phyloP scores from a whole-genome alignment of 2,113 vertebrate species.

The Paramisgurnus dabryanus region DNA sequence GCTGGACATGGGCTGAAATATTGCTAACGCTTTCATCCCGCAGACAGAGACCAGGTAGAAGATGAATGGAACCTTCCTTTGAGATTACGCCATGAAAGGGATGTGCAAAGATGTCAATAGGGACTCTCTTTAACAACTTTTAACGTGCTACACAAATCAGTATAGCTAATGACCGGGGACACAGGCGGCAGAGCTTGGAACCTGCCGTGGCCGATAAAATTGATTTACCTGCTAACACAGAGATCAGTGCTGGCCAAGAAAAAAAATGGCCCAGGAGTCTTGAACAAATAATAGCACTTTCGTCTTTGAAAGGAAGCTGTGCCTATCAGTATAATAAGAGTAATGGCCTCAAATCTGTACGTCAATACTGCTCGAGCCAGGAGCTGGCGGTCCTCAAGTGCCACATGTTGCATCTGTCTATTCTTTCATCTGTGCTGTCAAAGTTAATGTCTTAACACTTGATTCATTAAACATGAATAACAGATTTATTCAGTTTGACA shows the following conservation, averaged over 20 bases:
- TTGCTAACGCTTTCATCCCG: slow-evolving; percentile 11
- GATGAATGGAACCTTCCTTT: slow-evolving; percentile 55
- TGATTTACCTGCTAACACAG: slow-evolving; percentile 42
- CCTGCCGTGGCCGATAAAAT: slow-evolving; percentile 48
- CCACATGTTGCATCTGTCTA: background rate
- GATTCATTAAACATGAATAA: too few species aligned
- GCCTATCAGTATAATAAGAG: slow-evolving; percentile 19
- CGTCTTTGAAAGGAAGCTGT: slow-evolving; percentile 29
- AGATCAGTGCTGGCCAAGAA: slow-evolving; percentile 25
- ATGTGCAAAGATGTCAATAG: slow-evolving; percentile 58
- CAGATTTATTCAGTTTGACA: too few species aligned
- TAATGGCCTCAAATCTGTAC: slow-evolving; percentile 23
- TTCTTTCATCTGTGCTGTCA: background rate
- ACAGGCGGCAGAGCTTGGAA: slow-evolving; percentile 32
- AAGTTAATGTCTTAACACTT: too few species aligned
- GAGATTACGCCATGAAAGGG: slow-evolving; percentile 44
- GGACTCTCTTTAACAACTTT: slow-evolving; percentile 52
- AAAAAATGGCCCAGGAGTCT: slow-evolving; percentile 24
- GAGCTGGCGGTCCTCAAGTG: background rate
- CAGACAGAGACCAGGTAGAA: slow-evolving; percentile 31
- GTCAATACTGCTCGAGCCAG: slow-evolving; percentile 10
- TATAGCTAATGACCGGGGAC: slow-evolving; percentile 56
- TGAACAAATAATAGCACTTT: slow-evolving; percentile 38
- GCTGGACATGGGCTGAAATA: slow-evolving; percentile 37
- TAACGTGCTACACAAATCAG: slow-evolving; percentile 61